Conservation (phyloP, 2,888 invertebrate species). For the Hedychridium roseum region DNA sequence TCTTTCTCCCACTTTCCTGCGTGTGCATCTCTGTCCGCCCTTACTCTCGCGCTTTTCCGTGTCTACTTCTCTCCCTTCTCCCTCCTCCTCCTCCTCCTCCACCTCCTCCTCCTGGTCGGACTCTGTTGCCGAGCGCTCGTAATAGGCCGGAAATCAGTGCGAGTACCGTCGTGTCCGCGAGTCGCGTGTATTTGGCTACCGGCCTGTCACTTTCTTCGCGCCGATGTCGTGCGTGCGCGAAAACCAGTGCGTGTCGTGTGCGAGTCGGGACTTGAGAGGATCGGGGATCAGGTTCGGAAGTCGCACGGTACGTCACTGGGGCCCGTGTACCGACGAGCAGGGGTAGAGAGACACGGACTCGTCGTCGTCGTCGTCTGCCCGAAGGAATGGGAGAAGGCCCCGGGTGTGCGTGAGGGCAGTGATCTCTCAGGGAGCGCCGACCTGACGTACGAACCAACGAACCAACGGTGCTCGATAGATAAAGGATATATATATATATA, state of each 20-base stretch:
- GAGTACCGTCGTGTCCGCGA: constrained; percentile 6
- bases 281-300: constrained; percentile 16
- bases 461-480: constrained; percentile 41
- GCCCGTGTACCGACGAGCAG: constrained; percentile 31
- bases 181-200: constrained; percentile 11
- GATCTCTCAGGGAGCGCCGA: constrained; percentile 63
- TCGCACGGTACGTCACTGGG: constrained; percentile 40
- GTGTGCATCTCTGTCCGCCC: not conserved
- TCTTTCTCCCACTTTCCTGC: not conserved
- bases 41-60: not conserved
- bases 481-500: constrained; percentile 28
- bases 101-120: constrained; percentile 3
- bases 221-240: constrained; percentile 4
- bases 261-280: not conserved
- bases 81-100: constrained; percentile 1
- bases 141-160: constrained; percentile 41
- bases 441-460: constrained; percentile 54
- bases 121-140: constrained; percentile 45
- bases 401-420: constrained; percentile 62
- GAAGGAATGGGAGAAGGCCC: constrained; percentile 45
- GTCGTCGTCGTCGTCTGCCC: constrained; percentile 28
- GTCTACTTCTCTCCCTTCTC: not conserved
- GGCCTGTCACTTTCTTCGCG: constrained; percentile 14
- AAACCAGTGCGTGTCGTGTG: not conserved
- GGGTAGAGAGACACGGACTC: constrained; percentile 30